These are phyloP conservation scores for Eufriesea mexicana DNA, from an alignment of 1,140 invertebrate species.

Conservation along the genomic window DNA sequence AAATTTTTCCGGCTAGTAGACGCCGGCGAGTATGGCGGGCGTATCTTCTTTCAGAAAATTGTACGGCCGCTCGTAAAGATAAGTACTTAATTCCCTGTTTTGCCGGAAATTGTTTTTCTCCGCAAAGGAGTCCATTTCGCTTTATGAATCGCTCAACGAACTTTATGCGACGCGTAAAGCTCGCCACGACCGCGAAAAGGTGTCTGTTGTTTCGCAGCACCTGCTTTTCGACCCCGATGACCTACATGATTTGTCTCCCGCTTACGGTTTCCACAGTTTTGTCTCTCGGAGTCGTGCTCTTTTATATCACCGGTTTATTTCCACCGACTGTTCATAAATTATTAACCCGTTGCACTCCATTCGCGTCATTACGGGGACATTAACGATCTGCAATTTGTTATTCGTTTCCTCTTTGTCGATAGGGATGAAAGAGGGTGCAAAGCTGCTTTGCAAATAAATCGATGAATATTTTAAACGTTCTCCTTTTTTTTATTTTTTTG, in stretches of 20 bases:
- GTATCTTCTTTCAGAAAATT: slow-evolving; percentile 65
- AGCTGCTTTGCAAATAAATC: no score
- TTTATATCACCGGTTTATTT: background rate
- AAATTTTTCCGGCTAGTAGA: slow-evolving; percentile 54
- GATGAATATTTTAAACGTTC: no score
- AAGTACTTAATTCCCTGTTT: slow-evolving; percentile 67
- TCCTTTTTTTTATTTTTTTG: no score
- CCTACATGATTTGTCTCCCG: background rate
- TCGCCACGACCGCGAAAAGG: background rate
- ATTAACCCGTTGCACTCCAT: no score
- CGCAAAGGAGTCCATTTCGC: slow-evolving; percentile 33
- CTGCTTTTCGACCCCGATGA: background rate
- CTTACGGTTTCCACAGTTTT: background rate
- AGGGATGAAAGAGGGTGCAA: no score
- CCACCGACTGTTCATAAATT: no score
- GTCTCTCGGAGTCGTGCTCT: no score
- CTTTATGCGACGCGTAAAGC: slow-evolving; percentile 33
- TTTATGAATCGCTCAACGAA: slow-evolving; percentile 56
- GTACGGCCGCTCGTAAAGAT: slow-evolving; percentile 62
- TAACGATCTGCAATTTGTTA: no score
- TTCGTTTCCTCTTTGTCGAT: no score
- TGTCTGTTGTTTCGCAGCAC: background rate
- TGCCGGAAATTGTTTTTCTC: slow-evolving; percentile 65
- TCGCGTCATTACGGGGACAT: no score
- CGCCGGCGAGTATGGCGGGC: slow-evolving; percentile 18